These are phyloP conservation scores for Aix galericulata DNA, from an alignment of 2,113 vertebrate species.

Conservation along the genomic window DNA sequence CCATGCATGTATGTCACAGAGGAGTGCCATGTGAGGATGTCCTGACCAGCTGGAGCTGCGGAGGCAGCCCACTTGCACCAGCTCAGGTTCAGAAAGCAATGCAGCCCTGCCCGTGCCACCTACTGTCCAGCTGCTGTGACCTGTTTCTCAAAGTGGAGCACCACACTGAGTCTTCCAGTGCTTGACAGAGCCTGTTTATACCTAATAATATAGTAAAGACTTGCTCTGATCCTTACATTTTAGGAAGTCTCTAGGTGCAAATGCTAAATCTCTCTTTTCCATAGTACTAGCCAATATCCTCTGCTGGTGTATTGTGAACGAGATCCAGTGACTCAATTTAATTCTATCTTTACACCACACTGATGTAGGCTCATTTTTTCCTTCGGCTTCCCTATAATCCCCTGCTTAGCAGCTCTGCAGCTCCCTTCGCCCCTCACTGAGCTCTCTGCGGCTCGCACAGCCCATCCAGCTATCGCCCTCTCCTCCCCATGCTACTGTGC, in stretches of 20 bases:
- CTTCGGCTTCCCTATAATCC: constrained; percentile 22
- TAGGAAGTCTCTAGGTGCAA: not conserved
- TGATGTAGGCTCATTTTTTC: not conserved
- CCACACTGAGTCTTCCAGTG: not conserved
- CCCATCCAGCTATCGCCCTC: not conserved
- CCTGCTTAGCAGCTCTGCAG: not conserved
- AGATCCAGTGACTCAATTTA: constrained; percentile 23
- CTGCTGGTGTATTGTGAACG: not conserved
- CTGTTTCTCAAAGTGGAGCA: not conserved
- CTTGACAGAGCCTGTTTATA: not conserved
- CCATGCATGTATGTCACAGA: not conserved
- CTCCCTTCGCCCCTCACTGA: constrained; percentile 16
- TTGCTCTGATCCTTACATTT: not conserved
- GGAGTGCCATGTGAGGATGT: not conserved
- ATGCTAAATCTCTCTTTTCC: not conserved
- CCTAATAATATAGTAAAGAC: not conserved
- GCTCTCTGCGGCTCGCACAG: not conserved
- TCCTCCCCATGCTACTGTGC: not conserved
- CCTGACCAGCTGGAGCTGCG: not conserved
- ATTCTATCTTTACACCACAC: constrained; percentile 18
- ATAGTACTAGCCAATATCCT: not conserved
- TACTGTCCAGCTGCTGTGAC: accelerated
- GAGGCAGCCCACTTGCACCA: not conserved
- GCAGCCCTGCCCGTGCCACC: not conserved
- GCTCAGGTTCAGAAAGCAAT: not conserved